Evolutionary conservation across 2,797 vertebrate species (phyloP), one percentile per base, ranked within the genome.

Genomic region (Phalloptychus januarius): DNA sequence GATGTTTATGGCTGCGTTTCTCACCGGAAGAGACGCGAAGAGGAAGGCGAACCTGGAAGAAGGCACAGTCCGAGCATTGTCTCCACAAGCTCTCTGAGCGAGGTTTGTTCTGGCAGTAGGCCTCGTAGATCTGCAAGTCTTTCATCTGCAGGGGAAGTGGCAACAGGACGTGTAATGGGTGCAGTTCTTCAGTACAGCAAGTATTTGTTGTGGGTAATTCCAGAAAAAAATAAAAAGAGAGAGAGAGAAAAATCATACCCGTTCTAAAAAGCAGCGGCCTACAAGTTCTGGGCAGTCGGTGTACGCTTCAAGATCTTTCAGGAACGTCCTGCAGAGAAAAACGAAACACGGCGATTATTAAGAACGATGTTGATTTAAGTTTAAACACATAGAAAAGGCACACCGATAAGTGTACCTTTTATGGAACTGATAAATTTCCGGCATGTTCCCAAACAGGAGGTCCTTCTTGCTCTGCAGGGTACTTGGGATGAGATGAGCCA

Each of bases 41-140:
- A 12, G 15, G 72, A 46, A 44, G 42, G 11, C 11, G 7, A 8
- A 99, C 98, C 97, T 99, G 98, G 91, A 99, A 99, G 91, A 99
- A 99, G 23, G 96, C 92, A 80, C 97, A 98, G 93, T 99, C 98
- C 15, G 98, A 98, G 91, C 96, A 99, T 86, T 99, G 98, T 56
- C 98, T 95, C 98, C 98, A 99, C 79, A 99, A 91, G 89, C 97
- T 98, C 94, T 99, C 98, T 0, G 98, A 99, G 80, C 98, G 96
- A 38, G 98, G 98, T 91, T 99, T 99, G 86, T 99, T 99, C 94
- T 99, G 98, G 90, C 98, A 99, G 90, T 99, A 99, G 77, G 97
- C 97, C 93, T 99, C 97, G 71, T 99, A 99, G 91, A 99, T 97
- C 95, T 98, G 97, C 86, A 99, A 97, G 83, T 99, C 98, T 84